Conservation (phyloP, 2,797 vertebrate genomes). For the Ceryle rudis region DNA sequence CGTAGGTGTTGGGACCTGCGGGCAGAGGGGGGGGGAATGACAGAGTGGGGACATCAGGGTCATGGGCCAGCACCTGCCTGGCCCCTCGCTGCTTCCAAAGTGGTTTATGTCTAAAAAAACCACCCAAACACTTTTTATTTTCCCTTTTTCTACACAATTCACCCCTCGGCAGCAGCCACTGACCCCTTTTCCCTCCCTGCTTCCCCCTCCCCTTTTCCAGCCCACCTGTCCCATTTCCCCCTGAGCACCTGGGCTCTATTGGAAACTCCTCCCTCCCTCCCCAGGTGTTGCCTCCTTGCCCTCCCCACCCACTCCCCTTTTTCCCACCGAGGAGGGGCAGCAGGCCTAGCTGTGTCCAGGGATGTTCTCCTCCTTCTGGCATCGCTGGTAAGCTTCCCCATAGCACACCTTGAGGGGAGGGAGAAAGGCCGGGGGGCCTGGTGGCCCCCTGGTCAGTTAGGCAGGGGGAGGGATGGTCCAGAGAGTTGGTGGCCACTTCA, state of each 20-base stretch:
- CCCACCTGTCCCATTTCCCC: background rate
- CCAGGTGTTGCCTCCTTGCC: background rate
- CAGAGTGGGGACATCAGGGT: background rate
- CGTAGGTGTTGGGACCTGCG: constrained; percentile 95
- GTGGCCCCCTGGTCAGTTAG: background rate
- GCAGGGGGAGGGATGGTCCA: background rate
- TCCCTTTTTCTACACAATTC: accelerated
- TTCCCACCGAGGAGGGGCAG: accelerated
- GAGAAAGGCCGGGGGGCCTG: background rate
- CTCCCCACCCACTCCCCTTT: accelerated
- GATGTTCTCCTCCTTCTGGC: too few species aligned
- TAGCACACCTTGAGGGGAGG: too few species aligned
- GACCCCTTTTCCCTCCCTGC: too few species aligned
- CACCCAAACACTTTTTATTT: accelerated
- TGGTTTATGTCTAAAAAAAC: accelerated
- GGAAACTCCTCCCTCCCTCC: background rate
- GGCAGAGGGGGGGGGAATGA: background rate
- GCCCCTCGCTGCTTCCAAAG: accelerated
- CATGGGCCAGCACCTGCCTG: accelerated
- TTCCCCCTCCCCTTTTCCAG: background rate
- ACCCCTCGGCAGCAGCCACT: background rate
- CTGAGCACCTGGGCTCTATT: accelerated
- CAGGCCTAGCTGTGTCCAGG: accelerated
- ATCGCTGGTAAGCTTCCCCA: background rate
- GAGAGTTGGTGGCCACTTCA: too few species aligned